A percentile compares a stretch with the other conserved stretches of the same genome.
Evolutionary conservation across 2,888 invertebrate species (phyloP).

Genomic region (Tholera decimalis): DNA sequence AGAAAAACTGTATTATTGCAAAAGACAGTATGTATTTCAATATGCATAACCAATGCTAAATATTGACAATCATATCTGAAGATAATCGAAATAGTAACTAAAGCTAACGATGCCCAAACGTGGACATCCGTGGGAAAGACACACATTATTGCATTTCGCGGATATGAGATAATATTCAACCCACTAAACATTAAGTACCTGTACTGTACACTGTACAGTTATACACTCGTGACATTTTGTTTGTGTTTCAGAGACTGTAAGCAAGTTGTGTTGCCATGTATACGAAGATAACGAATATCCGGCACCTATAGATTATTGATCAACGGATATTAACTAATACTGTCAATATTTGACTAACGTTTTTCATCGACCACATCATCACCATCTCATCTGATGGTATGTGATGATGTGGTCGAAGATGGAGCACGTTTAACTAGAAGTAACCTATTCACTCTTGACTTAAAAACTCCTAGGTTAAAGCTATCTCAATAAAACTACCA

Average conservation of each 20-base stretch:
- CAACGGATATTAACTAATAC: slow-evolving; percentile 76
- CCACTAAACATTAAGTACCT: slow-evolving; percentile 50
- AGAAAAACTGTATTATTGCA: background rate
- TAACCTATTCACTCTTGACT: no score
- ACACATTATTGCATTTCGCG: slow-evolving; percentile 80
- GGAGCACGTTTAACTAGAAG: no score
- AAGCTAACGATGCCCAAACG: slow-evolving; percentile 62
- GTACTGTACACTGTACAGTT: slow-evolving; percentile 41
- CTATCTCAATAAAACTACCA: no score
- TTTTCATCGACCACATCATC: no score
- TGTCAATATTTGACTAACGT: slow-evolving; percentile 62
- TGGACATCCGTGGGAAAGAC: slow-evolving; percentile 84
- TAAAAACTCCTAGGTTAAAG: no score
- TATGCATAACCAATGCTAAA: background rate
- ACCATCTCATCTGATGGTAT: no score
- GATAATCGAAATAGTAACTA: slow-evolving; percentile 29
- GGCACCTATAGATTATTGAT: slow-evolving; percentile 83
- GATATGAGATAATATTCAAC: slow-evolving; percentile 81
- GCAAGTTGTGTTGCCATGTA: slow-evolving; percentile 56
- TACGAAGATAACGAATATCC: slow-evolving; percentile 77
- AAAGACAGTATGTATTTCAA: background rate
- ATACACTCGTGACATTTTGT: slow-evolving; percentile 54
- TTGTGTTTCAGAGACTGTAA: slow-evolving; percentile 36
- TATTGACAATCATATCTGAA: slow-evolving; percentile 21
- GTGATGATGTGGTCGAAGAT: no score